These are phyloP conservation scores for Trididemnum nubilum DNA, from an alignment of 23 tunicate genomes.

Conservation along the genomic window DNA sequence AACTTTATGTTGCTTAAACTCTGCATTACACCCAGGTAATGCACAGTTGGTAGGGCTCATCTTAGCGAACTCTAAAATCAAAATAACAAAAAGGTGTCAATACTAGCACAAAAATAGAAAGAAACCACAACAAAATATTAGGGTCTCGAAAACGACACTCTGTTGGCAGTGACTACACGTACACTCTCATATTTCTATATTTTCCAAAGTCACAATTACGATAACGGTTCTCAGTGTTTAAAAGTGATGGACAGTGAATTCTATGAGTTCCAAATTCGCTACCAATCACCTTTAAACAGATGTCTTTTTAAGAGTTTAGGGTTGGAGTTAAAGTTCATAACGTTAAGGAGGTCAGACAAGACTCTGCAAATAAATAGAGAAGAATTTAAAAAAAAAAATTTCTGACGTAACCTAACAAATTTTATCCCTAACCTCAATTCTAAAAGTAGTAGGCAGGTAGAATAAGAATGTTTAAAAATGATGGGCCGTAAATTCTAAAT, in stretches of 20 bases:
- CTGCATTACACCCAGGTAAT: slow-evolving; percentile 1
- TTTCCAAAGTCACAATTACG: neutral
- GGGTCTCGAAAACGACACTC: slow-evolving; percentile 3
- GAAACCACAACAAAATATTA: neutral
- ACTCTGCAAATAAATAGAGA: neutral
- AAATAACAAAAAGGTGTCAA: neutral
- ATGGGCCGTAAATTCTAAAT: neutral
- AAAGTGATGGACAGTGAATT: neutral
- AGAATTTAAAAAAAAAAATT: neutral
- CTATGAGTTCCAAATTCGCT: neutral
- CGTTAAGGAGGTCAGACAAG: neutral
- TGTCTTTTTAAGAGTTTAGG: neutral
- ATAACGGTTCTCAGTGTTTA: neutral
- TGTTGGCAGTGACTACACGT: neutral
- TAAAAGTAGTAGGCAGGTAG: slow-evolving; percentile 1
- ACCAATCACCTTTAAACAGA: neutral
- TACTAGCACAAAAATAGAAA: neutral
- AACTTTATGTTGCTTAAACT: neutral
- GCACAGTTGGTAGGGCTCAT: slow-evolving; percentile 3
- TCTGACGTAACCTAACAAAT: neutral
- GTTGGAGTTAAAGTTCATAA: neutral
- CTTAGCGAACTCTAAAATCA: neutral
- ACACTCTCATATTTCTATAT: neutral
- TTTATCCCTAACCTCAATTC: neutral
- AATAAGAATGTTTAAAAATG: neutral